Percentiles rank a stretch among this genome's conserved stretches.
Evolutionary conservation across 2,113 vertebrate species (phyloP).

Genomic region (Pipra filicauda): DNA sequence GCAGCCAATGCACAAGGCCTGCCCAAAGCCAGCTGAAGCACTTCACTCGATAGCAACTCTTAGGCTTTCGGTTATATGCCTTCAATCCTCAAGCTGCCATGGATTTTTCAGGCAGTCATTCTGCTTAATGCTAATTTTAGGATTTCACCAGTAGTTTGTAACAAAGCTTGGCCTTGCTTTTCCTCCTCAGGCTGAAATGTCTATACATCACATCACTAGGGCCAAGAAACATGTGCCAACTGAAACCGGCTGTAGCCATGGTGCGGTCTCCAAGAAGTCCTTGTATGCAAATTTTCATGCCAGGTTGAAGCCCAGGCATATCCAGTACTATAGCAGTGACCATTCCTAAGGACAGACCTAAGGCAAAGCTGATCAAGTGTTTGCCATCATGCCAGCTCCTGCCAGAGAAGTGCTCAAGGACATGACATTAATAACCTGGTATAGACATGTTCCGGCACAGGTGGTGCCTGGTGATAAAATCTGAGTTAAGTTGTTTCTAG

Average conservation of each 20-base stretch:
- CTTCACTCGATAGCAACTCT: neutral
- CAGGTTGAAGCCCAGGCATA: neutral
- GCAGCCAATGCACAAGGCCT: neutral
- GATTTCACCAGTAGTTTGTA: neutral
- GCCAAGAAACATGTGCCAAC: neutral
- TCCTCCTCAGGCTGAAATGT: neutral
- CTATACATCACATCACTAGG: neutral
- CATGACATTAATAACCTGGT: neutral
- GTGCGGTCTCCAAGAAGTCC: neutral
- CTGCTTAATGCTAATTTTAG: neutral
- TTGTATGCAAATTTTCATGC: neutral
- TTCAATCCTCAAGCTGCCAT: neutral
- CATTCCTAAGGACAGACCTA: neutral
- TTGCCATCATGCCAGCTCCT: neutral
- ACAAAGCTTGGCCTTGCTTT: neutral
- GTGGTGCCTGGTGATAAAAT: neutral
- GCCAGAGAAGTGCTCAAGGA: neutral
- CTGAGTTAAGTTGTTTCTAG: neutral
- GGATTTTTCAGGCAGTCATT: neutral
- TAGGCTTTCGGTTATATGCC: neutral
- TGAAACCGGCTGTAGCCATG: neutral
- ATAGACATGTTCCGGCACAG: neutral
- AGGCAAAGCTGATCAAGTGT: neutral
- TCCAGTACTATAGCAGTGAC: neutral
- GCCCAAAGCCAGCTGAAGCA: neutral